These are phyloP conservation scores for Nomada hirtipes DNA, from an alignment of 2,888 invertebrate species.

Conservation along the genomic window DNA sequence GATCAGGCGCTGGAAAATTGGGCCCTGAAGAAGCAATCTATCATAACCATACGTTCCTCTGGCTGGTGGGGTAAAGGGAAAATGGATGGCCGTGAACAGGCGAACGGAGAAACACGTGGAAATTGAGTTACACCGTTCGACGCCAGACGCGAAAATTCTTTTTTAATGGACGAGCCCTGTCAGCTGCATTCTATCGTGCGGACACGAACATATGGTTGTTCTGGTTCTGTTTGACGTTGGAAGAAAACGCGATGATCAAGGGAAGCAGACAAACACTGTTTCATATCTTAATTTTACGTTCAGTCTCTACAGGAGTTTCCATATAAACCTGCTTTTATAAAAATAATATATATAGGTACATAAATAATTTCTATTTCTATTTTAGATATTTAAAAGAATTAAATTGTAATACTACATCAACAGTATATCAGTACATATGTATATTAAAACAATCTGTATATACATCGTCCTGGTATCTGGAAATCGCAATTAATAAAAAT, in stretches of 20 bases:
- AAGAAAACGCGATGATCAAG: background rate
- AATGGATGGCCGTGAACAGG: constrained; percentile 48
- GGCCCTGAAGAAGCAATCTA: constrained; percentile 73
- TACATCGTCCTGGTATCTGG: too few relatives aligned
- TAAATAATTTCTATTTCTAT: too few relatives aligned
- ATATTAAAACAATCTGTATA: too few relatives aligned
- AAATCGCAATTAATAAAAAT: too few relatives aligned
- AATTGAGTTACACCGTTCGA: constrained; percentile 67
- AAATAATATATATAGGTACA: too few relatives aligned
- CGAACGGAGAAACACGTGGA: constrained; percentile 55
- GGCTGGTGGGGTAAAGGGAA: constrained; percentile 27
- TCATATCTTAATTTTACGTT: background rate
- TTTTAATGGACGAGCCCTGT: constrained; percentile 54
- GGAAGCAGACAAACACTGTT: background rate
- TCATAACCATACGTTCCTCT: constrained; percentile 66
- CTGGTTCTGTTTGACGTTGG: background rate
- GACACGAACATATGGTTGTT: constrained; percentile 12
- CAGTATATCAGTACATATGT: too few relatives aligned
- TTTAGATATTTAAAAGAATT: too few relatives aligned
- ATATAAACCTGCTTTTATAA: background rate
- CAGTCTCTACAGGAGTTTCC: too few relatives aligned
- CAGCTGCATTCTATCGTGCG: constrained; percentile 29
- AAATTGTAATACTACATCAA: too few relatives aligned
- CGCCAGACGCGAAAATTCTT: constrained; percentile 46
- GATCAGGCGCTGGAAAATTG: constrained; percentile 64